Percentiles rank a stretch among this genome's conserved stretches.
phyloP scores from a whole-genome alignment of 2,113 vertebrate species.

The Sclerurus mexicanus region DNA sequence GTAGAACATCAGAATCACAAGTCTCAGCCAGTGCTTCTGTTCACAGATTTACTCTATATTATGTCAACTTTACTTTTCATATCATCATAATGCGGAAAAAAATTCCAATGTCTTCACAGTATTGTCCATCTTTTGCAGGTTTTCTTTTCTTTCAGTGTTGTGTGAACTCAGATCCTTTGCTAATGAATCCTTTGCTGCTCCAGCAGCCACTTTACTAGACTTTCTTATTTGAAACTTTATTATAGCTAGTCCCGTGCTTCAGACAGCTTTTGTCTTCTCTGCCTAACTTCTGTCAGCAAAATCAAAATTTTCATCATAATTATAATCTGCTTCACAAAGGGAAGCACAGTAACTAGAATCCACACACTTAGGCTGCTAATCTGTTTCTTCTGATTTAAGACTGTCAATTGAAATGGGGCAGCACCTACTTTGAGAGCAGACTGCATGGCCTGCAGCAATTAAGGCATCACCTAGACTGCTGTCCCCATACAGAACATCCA shows the following conservation, averaged over 20 bases:
- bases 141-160: background rate
- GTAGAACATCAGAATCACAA: background rate
- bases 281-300: background rate
- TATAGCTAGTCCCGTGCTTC: background rate
- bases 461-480: constrained; percentile 38
- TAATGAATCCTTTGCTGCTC: background rate
- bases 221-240: background rate
- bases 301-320: background rate
- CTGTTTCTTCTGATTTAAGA: background rate
- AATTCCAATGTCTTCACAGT: background rate
- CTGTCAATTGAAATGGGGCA: background rate
- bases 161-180: background rate
- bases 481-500: constrained; percentile 41
- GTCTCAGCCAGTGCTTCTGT: background rate
- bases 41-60: background rate
- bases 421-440: background rate
- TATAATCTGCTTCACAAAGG: background rate
- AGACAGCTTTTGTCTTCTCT: background rate
- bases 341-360: background rate
- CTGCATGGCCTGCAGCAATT: constrained; percentile 57
- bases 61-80: background rate
- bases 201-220: background rate
- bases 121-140: background rate
- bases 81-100: background rate
- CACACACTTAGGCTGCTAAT: background rate